Conservation (phyloP, 1,140 invertebrate genomes). For the Dinoponera quadriceps region DNA sequence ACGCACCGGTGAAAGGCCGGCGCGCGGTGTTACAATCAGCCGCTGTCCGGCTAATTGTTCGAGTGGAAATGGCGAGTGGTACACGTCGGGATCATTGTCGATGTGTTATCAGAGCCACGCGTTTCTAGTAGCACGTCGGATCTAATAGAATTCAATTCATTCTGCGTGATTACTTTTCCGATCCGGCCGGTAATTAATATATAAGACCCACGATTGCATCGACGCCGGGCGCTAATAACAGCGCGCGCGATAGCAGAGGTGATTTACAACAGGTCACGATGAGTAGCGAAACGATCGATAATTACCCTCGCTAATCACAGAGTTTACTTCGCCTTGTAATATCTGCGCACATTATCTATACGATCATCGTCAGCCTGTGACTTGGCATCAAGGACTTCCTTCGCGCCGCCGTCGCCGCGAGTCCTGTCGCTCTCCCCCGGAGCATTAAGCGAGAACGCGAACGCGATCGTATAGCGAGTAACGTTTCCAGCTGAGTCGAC, state of each 20-base stretch:
- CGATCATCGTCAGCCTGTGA: conserved; percentile 14
- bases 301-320: conserved; percentile 55
- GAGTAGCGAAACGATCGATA: conserved; percentile 49
- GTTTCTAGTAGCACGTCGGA: conserved; percentile 28
- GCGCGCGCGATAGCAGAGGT: conserved; percentile 44
- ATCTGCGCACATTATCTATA: conserved; percentile 40
- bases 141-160: conserved; percentile 37
- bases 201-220: conserved; percentile 38
- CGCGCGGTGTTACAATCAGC: conserved; percentile 16
- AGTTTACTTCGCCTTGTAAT: conserved; percentile 45
- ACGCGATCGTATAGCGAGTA: conserved; percentile 19
- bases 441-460: conserved; percentile 30
- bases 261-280: conserved; percentile 53
- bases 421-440: conserved; percentile 41
- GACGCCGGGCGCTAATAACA: conserved; percentile 40
- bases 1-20: conserved; percentile 2
- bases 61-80: conserved; percentile 6
- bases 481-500: conserved; percentile 6
- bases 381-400: conserved; percentile 24
- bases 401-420: neutral
- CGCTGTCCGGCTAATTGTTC: conserved; percentile 10
- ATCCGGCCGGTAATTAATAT: conserved; percentile 48
- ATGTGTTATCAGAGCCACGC: conserved; percentile 23
- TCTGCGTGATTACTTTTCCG: conserved; percentile 17
- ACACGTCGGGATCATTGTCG: conserved; percentile 1